Evolutionary conservation across 2,113 vertebrate genomes (phyloP).

Genomic region (Hippocampus comes): DNA sequence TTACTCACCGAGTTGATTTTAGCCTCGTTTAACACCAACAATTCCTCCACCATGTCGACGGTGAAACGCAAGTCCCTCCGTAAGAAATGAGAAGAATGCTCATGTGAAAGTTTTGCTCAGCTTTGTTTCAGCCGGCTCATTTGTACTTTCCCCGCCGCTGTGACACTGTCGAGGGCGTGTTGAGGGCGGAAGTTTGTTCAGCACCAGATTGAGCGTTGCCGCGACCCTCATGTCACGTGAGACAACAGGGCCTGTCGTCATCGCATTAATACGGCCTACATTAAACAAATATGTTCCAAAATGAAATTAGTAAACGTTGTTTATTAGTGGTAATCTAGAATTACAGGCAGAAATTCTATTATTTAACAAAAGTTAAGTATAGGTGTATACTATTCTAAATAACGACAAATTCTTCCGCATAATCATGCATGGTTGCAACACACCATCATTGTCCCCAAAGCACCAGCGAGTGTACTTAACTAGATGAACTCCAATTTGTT

Average conservation of each 20-base stretch:
- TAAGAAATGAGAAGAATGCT: conserved; percentile 20
- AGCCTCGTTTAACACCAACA: conserved; percentile 46
- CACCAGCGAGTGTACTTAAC: background rate
- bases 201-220: conserved; percentile 9
- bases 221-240: background rate
- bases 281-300: no score
- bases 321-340: background rate
- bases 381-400: background rate
- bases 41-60: conserved; percentile 71
- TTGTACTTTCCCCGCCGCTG: conserved; percentile 30
- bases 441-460: background rate
- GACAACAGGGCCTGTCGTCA: no score
- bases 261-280: background rate
- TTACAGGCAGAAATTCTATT: background rate
- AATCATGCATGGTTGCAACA: background rate
- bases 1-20: conserved; percentile 63
- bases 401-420: background rate
- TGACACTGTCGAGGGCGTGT: conserved; percentile 1
- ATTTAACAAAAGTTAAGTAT: background rate
- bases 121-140: conserved; percentile 10
- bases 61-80: conserved; percentile 23
- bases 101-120: conserved; percentile 31
- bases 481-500: conserved; percentile 7
- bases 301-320: no score
- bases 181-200: conserved; percentile 28